Conservation (phyloP, 2,113 vertebrate species). For the Tiliqua scincoides region DNA sequence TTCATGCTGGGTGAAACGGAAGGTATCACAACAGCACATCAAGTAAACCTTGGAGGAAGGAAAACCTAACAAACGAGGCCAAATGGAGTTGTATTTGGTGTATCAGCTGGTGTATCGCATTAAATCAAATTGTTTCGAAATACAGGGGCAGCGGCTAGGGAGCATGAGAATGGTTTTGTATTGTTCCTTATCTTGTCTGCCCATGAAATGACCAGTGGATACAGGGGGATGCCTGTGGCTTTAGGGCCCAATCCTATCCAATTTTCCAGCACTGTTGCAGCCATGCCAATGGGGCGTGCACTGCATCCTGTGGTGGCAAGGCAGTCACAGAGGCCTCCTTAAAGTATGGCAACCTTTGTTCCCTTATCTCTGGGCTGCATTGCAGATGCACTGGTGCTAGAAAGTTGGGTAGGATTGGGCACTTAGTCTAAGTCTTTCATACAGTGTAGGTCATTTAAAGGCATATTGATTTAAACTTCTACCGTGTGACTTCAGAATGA, state of each 20-base stretch:
- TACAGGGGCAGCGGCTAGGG: not conserved
- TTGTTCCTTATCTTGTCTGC: not conserved
- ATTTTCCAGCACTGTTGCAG: too few species aligned
- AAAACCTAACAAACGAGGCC: fast-evolving
- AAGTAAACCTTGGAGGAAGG: not conserved
- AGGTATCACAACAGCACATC: not conserved
- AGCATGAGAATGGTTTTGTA: not conserved
- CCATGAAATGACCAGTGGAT: not conserved
- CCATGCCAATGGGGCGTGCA: too few species aligned
- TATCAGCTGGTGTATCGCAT: constrained; percentile 1
- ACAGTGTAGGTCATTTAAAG: not conserved
- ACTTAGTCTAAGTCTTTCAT: too few species aligned
- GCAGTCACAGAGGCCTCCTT: too few species aligned
- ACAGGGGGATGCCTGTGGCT: too few species aligned
- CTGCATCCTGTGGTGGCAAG: too few species aligned
- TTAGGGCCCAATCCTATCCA: too few species aligned
- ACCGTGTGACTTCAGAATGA: constrained; percentile 21
- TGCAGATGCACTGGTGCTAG: too few species aligned
- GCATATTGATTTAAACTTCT: constrained; percentile 16
- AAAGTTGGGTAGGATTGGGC: too few species aligned
- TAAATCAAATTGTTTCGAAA: not conserved
- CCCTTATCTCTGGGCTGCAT: too few species aligned
- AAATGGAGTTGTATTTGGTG: not conserved
- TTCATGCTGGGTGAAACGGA: not conserved
- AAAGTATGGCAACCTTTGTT: too few species aligned